These are phyloP conservation scores for Rhynchophorus ferrugineus DNA, from an alignment of 1,140 invertebrate genomes.

Conservation along the genomic window DNA sequence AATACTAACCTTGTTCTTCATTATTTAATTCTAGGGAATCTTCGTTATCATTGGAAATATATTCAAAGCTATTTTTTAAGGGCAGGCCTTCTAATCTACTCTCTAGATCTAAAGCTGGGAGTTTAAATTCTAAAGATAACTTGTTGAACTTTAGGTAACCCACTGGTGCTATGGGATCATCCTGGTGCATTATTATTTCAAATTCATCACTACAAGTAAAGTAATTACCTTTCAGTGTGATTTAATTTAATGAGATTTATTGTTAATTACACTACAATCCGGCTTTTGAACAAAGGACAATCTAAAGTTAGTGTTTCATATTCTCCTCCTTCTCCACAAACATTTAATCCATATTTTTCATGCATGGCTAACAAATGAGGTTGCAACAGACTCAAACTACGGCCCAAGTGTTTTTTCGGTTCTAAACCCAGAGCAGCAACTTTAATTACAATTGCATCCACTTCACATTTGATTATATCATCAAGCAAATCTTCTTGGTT, in stretches of 20 bases:
- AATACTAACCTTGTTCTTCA: slow-evolving; percentile 41
- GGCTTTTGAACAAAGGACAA: slow-evolving; percentile 90
- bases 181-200: slow-evolving; percentile 80
- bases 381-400: slow-evolving; percentile 76
- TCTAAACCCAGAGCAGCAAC: slow-evolving; percentile 87
- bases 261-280: slow-evolving; percentile 78
- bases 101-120: slow-evolving; percentile 39
- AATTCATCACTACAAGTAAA: slow-evolving; percentile 68
- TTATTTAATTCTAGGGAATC: slow-evolving; percentile 46
- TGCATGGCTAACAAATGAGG: slow-evolving; percentile 80
- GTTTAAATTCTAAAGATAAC: slow-evolving; percentile 66
- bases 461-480: slow-evolving; percentile 91
- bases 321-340: slow-evolving; percentile 98
- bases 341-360: slow-evolving; percentile 91
- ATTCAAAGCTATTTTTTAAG: slow-evolving; percentile 50
- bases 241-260: slow-evolving; percentile 3
- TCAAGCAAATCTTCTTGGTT: slow-evolving; percentile 91
- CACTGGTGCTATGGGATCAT: slow-evolving; percentile 86
- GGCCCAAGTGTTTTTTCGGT: slow-evolving; percentile 78
- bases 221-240: no score
- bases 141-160: slow-evolving; percentile 85
- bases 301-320: slow-evolving; percentile 97
- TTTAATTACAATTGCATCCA: slow-evolving; percentile 95
- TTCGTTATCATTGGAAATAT: slow-evolving; percentile 49
- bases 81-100: slow-evolving; percentile 45